Evolutionary conservation across 53 echinoderm and acorn worm genomes (phyloP), one percentile per base, ranked within the genome.

Genomic region (Temnopleurus reevesii): DNA sequence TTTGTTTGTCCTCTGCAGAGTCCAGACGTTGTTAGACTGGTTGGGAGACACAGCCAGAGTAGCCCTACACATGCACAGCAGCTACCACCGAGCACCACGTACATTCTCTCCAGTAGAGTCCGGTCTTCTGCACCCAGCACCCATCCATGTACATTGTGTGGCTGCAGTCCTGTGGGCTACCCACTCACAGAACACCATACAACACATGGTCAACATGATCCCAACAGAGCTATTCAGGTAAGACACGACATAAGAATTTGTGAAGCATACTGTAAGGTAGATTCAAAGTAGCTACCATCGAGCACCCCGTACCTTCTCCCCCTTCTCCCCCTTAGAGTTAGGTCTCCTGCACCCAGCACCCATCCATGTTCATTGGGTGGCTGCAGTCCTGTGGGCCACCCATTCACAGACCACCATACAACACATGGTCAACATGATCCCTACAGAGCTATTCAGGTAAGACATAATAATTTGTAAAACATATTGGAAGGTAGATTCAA

Each of bases 201-300:
- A 96, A 77, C 89, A 89, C 83, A 65, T 99, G 41, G 88, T 86
- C 9, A 91, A 89, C 26, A 86, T 99, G 51, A 89, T 99, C 53
- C 94, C 96, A 23, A 94, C 94, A 65, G 99, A 99, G 53, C 53
- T 99, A 12, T 99, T 99, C 94, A 99, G 99, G 99, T 99, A 79
- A 76, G 76, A 41, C 41, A 12, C 60, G 3, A n/a, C n/a, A n/a
- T n/a, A n/a, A n/a, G n/a, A n/a, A n/a, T n/a, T n/a, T n/a, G n/a
- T n/a, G 64, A 30, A 96, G 94, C 76, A n/a, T n/a, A n/a, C n/a
- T n/a, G n/a, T n/a, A n/a, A n/a, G n/a, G n/a, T n/a, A n/a, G n/a
- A 93, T 92, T 91, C 96, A 99, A 77, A 94, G 96, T 87, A 92
- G 90, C 56, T 93, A 93, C 85, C 89, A 83, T 44, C 92, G 99